phyloP scores from a whole-genome alignment of 1,140 invertebrate genomes.

The Neelides sp. region DNA sequence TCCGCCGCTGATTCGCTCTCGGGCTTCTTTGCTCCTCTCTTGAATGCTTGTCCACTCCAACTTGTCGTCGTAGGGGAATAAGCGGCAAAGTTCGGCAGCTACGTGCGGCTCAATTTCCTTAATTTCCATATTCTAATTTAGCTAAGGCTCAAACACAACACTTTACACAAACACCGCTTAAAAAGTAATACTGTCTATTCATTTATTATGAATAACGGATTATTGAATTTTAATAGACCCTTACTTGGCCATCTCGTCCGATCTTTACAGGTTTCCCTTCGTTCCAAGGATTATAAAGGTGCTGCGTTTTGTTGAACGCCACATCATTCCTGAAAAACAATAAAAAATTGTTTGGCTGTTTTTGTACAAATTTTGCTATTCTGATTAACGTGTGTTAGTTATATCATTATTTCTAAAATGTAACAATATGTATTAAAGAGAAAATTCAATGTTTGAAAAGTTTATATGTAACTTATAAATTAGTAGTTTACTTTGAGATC shows the following conservation, averaged over 20 bases:
- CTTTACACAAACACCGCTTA: neutral
- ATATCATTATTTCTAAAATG: neutral
- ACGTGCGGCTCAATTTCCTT: slow-evolving; percentile 90
- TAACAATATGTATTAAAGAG: neutral
- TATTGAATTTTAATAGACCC: neutral
- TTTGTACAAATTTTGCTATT: slow-evolving; percentile 4
- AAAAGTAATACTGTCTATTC: neutral
- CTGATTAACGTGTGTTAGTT: neutral
- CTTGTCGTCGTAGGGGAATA: slow-evolving; percentile 86
- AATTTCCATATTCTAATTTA: slow-evolving; percentile 21
- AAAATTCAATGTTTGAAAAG: neutral
- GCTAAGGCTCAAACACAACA: neutral
- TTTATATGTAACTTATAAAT: neutral
- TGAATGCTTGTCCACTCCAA: slow-evolving; percentile 83
- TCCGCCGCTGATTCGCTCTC: slow-evolving; percentile 40
- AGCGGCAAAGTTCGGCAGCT: slow-evolving; percentile 81
- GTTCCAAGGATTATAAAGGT: slow-evolving; percentile 96
- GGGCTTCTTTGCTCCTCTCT: slow-evolving; percentile 72
- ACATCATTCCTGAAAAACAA: slow-evolving; percentile 60
- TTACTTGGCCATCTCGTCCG: slow-evolving; percentile 78
- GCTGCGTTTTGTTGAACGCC: slow-evolving; percentile 78
- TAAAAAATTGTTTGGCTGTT: neutral
- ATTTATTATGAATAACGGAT: neutral
- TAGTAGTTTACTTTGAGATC: slow-evolving; percentile 58
- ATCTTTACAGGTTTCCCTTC: slow-evolving; percentile 98